A percentile compares a stretch with the other conserved stretches of the same genome.
These are phyloP conservation scores for Clinocottus analis DNA, from an alignment of 2,113 vertebrate species.

Conservation along the genomic window DNA sequence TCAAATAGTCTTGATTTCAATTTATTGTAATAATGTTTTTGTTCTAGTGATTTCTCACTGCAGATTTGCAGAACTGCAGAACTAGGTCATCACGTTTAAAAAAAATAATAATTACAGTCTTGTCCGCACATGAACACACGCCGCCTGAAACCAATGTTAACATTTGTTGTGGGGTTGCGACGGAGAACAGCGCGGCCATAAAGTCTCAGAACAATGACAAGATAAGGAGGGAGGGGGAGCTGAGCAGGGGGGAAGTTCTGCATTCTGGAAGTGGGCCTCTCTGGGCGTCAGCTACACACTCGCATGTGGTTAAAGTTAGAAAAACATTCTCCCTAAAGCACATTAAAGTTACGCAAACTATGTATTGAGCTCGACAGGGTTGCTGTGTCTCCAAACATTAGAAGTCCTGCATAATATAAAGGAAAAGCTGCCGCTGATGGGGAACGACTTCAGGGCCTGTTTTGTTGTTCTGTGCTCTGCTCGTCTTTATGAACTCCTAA, in stretches of 20 bases:
- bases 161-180: neutral
- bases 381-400: neutral
- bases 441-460: neutral
- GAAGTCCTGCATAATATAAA: neutral
- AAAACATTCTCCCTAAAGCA: neutral
- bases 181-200: neutral
- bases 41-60: neutral
- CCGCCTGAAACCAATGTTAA: neutral
- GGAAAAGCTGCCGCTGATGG: neutral
- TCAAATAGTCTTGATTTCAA: neutral
- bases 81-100: neutral
- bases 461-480: neutral
- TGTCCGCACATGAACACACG: neutral
- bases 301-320: neutral
- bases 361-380: neutral
- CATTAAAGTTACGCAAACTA: neutral
- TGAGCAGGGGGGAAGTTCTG: slow-evolving; percentile 39
- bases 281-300: neutral
- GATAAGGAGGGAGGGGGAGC: slow-evolving; percentile 20
- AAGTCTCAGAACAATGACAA: neutral
- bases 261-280: slow-evolving; percentile 7
- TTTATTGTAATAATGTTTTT: neutral
- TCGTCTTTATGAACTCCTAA: neutral
- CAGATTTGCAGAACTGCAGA: neutral
- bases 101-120: neutral